Base-by-base conservation (phyloP, 2,113 vertebrate species). In the Steatornis caripensis region DNA sequence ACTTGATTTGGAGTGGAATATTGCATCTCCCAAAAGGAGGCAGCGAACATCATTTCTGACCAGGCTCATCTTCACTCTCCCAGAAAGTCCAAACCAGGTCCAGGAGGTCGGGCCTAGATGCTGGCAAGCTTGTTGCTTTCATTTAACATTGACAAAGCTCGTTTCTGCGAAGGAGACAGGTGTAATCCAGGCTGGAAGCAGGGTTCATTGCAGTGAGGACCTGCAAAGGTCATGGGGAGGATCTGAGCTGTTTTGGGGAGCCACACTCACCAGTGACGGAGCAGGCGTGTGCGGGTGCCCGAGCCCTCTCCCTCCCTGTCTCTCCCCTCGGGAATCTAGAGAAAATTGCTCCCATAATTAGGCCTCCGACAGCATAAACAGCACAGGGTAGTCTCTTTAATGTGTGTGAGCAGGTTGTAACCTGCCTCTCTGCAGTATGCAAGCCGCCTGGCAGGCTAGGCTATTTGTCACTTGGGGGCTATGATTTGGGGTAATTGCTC, bases 391-490 rank as follows among this genome's bases (percentile, higher is more conserved):
- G 24, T 95, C 80, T 80, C 91, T 95, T 97, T 95, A 95, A 94
- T 92, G 95, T 95, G 93, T 57, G 86, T 1, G 79, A 96, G 82
- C 97, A 92, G 79, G 96, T 88, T 90, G 79, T 3, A 91, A 95
- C 97, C 69, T 93, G 96, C 62, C 83, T 49, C 30, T 8, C 58
- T 32, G 75, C 78, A 78, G 85, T 41, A 48, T 18, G 74, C 23
- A 64, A 92, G 74, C 95, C 0, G 76, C 85, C 93, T 87, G 87
- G 55, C 90, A 95, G 89, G 64, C 87, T 66, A 78, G 89, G 84
- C 89, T 93, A 84, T 94, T 90, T 95, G 94, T 97, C 95, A 95
- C 91, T 93, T 77, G 84, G 89, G 89, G 92, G 88, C 82, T 97
- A 72, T 41, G 90, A 93, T 94, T 93, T 86, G 81, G 89, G 86